A percentile compares a stretch with the other conserved stretches of the same genome.
Evolutionary conservation across 1,140 invertebrate genomes (phyloP).

Genomic region (Physella acuta): DNA sequence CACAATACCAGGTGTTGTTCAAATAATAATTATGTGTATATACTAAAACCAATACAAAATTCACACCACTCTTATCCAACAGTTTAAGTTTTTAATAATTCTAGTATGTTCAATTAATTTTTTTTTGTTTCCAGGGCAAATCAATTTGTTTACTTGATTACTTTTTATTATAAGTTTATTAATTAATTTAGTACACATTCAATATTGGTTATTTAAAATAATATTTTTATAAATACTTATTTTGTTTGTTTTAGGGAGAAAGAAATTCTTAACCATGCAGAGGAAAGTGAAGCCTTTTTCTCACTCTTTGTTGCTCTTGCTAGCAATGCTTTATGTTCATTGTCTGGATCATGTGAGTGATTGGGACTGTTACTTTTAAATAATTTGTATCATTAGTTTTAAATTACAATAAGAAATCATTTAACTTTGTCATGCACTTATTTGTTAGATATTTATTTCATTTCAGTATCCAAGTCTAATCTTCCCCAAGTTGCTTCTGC

Average conservation of each 20-base stretch:
- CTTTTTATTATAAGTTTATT: too few relatives aligned
- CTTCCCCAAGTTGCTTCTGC: conserved; percentile 65
- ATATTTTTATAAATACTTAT: too few relatives aligned
- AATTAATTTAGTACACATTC: too few relatives aligned
- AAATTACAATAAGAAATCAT: conserved; percentile 2
- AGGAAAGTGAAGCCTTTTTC: conserved; percentile 75
- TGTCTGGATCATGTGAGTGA: conserved; percentile 69
- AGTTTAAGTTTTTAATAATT: too few relatives aligned
- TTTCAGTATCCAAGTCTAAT: conserved; percentile 68
- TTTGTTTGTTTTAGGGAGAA: conserved; percentile 74
- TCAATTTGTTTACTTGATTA: too few relatives aligned
- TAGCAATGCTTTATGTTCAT: conserved; percentile 74
- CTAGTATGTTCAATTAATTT: too few relatives aligned
- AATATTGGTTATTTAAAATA: too few relatives aligned
- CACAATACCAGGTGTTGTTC: too few relatives aligned
- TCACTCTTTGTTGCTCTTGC: conserved; percentile 74
- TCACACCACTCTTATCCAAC: too few relatives aligned
- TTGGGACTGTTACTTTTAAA: neutral
- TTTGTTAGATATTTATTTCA: conserved; percentile 14
- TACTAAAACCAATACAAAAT: too few relatives aligned
- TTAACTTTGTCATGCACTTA: neutral
- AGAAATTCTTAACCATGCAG: conserved; percentile 74
- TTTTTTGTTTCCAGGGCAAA: too few relatives aligned
- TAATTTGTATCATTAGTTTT: neutral
- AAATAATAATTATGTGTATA: too few relatives aligned